These are phyloP conservation scores for Cerastis rubricosa DNA, from an alignment of 2,888 invertebrate genomes.

Conservation along the genomic window DNA sequence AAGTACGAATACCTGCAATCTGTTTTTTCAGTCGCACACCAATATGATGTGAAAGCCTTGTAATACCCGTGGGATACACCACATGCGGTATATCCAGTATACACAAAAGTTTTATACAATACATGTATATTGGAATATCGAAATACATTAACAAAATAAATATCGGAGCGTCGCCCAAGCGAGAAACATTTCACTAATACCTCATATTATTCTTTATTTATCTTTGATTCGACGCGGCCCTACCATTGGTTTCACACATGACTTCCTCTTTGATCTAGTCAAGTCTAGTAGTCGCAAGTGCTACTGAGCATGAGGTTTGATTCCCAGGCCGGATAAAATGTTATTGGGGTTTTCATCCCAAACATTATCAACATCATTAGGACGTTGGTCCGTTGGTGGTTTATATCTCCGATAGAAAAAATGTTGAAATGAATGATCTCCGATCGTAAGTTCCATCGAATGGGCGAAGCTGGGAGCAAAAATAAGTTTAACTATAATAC, in stretches of 20 bases:
- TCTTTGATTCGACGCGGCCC: conserved; percentile 43
- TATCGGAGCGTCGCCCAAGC: conserved; percentile 42
- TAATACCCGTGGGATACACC: conserved; percentile 45
- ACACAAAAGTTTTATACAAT: conserved; percentile 39
- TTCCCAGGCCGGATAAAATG: not conserved
- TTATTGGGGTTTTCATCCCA: too few species aligned
- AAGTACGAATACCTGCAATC: conserved; percentile 8
- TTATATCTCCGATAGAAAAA: too few species aligned
- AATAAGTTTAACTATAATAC: not conserved
- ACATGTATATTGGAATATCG: conserved; percentile 35
- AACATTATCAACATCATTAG: too few species aligned
- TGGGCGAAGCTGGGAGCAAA: not conserved
- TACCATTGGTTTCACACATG: conserved; percentile 5
- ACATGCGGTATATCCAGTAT: conserved; percentile 27
- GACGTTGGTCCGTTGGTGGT: too few species aligned
- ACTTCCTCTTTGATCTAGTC: not conserved
- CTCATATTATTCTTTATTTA: conserved; percentile 62
- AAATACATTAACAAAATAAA: conserved; percentile 71
- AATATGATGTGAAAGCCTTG: conserved; percentile 47
- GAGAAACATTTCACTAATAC: conserved; percentile 61
- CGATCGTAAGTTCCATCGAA: not conserved
- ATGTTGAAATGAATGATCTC: too few species aligned
- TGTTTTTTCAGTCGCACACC: conserved; percentile 28
- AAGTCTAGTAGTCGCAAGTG: not conserved
- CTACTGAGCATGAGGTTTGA: not conserved